A percentile compares a stretch with the other conserved stretches of the same genome.
These are phyloP conservation scores for Odontamblyopus lacepedii DNA, from an alignment of 2,797 vertebrate species.

Conservation along the genomic window DNA sequence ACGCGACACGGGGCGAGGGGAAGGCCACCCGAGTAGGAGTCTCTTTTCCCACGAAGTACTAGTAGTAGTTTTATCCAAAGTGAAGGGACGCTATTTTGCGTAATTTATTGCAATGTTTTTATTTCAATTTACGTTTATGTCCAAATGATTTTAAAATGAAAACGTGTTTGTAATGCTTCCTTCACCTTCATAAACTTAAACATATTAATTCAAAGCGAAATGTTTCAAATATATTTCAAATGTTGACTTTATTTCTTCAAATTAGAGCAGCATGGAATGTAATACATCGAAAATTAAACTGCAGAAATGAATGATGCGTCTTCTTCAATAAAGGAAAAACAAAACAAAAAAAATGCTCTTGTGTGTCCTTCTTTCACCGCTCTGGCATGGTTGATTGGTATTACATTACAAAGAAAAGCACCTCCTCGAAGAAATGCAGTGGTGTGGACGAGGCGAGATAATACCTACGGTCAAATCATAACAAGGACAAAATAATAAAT, in stretches of 20 bases:
- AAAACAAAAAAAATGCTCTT: conserved; percentile 49
- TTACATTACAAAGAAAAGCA: conserved; percentile 74
- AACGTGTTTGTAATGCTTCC: conserved; percentile 1
- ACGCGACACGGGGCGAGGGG: conserved; percentile 52
- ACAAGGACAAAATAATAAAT: conserved; percentile 92
- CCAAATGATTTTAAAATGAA: neutral
- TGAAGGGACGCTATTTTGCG: conserved; percentile 13
- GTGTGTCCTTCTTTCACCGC: conserved; percentile 79
- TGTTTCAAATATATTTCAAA: conserved; percentile 69
- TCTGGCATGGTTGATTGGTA: conserved; percentile 87
- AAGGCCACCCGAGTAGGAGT: conserved; percentile 56
- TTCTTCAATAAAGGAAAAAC: conserved; percentile 72
- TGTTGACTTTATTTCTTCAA: conserved; percentile 85
- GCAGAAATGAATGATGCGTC: conserved; percentile 47
- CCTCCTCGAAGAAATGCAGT: conserved; percentile 54
- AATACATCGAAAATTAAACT: conserved; percentile 79
- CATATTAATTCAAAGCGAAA: conserved; percentile 56
- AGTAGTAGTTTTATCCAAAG: conserved; percentile 19
- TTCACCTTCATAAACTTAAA: conserved; percentile 10
- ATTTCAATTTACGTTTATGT: conserved; percentile 2
- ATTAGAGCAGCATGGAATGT: conserved; percentile 96
- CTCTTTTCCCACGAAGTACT: conserved; percentile 32
- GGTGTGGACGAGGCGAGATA: conserved; percentile 33
- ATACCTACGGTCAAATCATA: conserved; percentile 91
- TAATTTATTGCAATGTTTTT: conserved; percentile 5